Conservation (phyloP, 1,140 invertebrate genomes). For the Diachasmimorpha longicaudata region DNA sequence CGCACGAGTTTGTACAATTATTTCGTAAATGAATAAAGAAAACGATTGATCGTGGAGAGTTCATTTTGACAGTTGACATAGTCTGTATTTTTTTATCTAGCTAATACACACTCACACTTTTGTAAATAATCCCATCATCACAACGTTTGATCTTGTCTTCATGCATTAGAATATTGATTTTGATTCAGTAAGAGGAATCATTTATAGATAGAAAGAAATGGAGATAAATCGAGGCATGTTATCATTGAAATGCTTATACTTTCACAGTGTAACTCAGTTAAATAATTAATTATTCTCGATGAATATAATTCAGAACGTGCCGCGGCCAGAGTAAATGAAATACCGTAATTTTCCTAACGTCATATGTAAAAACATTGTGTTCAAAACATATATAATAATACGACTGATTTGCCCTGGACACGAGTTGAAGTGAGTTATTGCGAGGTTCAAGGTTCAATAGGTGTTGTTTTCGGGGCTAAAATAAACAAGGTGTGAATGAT, state of each 20-base stretch:
- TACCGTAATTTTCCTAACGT: constrained; percentile 64
- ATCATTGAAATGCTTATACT: background rate
- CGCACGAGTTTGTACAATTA: constrained; percentile 14
- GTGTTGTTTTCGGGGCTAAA: constrained; percentile 51
- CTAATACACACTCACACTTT: constrained; percentile 21
- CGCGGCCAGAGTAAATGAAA: constrained; percentile 52
- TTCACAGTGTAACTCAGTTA: background rate
- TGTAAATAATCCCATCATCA: constrained; percentile 21
- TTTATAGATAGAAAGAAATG: background rate
- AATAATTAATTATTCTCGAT: background rate
- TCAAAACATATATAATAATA: constrained; percentile 63
- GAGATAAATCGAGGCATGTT: background rate
- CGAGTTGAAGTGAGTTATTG: constrained; percentile 7
- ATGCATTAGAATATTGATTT: constrained; percentile 2
- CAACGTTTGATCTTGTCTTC: constrained; percentile 17
- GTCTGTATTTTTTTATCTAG: constrained; percentile 25
- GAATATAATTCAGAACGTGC: constrained; percentile 43
- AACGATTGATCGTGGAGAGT: constrained; percentile 14
- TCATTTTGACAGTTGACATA: constrained; percentile 16
- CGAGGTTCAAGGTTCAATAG: constrained; percentile 44
- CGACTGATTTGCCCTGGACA: constrained; percentile 57
- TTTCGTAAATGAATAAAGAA: constrained; percentile 7
- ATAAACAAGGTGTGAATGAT: constrained; percentile 57
- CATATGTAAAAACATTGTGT: constrained; percentile 64
- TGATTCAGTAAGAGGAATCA: background rate